Base-by-base conservation (phyloP, 2,888 invertebrate genomes). In the Lithodes maja region DNA sequence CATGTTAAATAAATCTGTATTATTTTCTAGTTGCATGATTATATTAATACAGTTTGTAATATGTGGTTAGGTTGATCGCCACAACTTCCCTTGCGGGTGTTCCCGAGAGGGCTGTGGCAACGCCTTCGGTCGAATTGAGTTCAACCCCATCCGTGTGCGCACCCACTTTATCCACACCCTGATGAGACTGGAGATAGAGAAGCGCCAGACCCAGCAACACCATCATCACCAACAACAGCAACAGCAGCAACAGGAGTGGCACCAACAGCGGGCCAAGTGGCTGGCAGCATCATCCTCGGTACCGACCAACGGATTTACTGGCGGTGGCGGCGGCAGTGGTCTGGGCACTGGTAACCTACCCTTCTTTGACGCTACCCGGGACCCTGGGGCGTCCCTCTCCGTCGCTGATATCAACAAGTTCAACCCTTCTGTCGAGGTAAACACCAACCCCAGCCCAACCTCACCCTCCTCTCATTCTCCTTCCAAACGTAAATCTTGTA, bases 121-220 rank as follows among this genome's bases (percentile, higher is more conserved):
- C 94, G 96, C 96, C 0, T 96, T 96, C 79, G 99, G 99, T 2
- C 95, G 99, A 92, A 97, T 99, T 92, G 99, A 99, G 94, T 99
- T 99, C 93, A 92, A 92, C 94, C 98, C 99, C 0, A 96, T 98
- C 69, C 95, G 99, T 92, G 99, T 99, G 3, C 96, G 98, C 92
- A 98, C 98, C 17, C 99, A 99, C 94, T 99, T 98, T 93, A 98
- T 99, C 93, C 98, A 99, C 93, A 99, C 99, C 0, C 95, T 99
- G 85, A 98, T 99, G 98, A 95, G 98, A 91, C 94, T 98, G 92
- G 97, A 98, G 92, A 94, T 98, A 93, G 98, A 98, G 94, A 97
- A 97, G 94, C 97, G 97, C 94, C 96, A 96, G 92, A 94, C 55
- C 52, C 89, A 92, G 83, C 90, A 87, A 71, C 90, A 87, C 9